Evolutionary conservation across 2,797 vertebrate species (phyloP).

Genomic region (Takifugu rubripes): DNA sequence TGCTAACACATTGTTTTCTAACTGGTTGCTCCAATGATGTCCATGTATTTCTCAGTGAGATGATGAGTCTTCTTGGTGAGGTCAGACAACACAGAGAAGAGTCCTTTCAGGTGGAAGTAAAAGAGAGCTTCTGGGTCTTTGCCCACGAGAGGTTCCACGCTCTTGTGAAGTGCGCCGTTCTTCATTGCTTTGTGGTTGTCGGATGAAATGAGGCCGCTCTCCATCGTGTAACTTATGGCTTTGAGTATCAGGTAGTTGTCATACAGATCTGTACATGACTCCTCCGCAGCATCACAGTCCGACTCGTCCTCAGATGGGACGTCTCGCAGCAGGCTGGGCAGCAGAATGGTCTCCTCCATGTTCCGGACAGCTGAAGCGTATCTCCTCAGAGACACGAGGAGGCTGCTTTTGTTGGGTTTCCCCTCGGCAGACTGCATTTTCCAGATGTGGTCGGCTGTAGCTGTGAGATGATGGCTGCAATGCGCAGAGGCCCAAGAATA

Average conservation of each 20-base stretch:
- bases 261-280: slow-evolving; percentile 70
- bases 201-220: slow-evolving; percentile 68
- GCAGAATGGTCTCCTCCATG: slow-evolving; percentile 88
- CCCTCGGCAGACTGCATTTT: slow-evolving; percentile 73
- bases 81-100: slow-evolving; percentile 80
- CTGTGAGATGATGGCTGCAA: slow-evolving; percentile 44
- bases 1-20: slow-evolving; percentile 25
- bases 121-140: slow-evolving; percentile 77
- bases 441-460: slow-evolving; percentile 22
- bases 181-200: slow-evolving; percentile 51
- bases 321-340: slow-evolving; percentile 86
- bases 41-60: slow-evolving; percentile 83
- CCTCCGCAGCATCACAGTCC: slow-evolving; percentile 8
- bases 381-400: slow-evolving; percentile 69
- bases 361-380: slow-evolving; percentile 76
- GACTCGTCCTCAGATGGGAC: slow-evolving; percentile 57
- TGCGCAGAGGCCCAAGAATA: slow-evolving; percentile 27
- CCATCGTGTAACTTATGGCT: slow-evolving; percentile 77
- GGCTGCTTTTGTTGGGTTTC: slow-evolving; percentile 67
- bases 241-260: slow-evolving; percentile 83
- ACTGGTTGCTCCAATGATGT: slow-evolving; percentile 74
- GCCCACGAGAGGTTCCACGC: slow-evolving; percentile 43
- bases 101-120: slow-evolving; percentile 79
- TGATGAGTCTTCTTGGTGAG: slow-evolving; percentile 79
- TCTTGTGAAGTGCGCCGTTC: slow-evolving; percentile 9